phyloP scores from a whole-genome alignment of 2,888 invertebrate genomes.

The Drosophila greeni region DNA sequence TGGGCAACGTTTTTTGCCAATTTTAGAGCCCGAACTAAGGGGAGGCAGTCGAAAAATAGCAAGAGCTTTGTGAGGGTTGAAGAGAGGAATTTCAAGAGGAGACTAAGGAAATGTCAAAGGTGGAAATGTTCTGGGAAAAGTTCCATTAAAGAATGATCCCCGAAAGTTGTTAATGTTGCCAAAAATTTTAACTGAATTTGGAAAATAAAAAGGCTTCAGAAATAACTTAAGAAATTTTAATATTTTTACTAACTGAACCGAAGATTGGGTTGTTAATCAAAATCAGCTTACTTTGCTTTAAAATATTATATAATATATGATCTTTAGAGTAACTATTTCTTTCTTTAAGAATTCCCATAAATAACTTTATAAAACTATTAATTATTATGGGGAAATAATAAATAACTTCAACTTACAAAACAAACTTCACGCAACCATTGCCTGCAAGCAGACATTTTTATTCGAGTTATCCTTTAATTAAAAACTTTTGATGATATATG shows the following conservation, averaged over 20 bases:
- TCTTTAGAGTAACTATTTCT: not conserved
- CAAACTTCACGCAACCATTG: constrained; percentile 6
- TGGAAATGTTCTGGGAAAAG: not conserved
- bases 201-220: not conserved
- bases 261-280: too few species aligned
- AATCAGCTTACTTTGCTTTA: not conserved
- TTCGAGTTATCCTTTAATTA: constrained; percentile 44
- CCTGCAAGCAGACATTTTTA: constrained; percentile 10
- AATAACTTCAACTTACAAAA: not conserved
- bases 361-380: not conserved
- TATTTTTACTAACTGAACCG: not conserved
- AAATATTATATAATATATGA: not conserved
- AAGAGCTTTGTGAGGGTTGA: not conserved
- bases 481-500: constrained; percentile 49
- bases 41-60: not conserved
- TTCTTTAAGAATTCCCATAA: too few species aligned
- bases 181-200: not conserved
- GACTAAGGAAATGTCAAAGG: not conserved
- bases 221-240: too few species aligned
- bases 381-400: too few species aligned
- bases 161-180: not conserved
- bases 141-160: not conserved
- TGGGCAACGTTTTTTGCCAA: constrained; percentile 28
- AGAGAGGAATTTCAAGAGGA: not conserved
- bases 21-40: constrained; percentile 16